Evolutionary conservation across 1,140 invertebrate species (phyloP), one percentile per base, ranked within the genome.

Genomic region (Sesamia nonagrioides): DNA sequence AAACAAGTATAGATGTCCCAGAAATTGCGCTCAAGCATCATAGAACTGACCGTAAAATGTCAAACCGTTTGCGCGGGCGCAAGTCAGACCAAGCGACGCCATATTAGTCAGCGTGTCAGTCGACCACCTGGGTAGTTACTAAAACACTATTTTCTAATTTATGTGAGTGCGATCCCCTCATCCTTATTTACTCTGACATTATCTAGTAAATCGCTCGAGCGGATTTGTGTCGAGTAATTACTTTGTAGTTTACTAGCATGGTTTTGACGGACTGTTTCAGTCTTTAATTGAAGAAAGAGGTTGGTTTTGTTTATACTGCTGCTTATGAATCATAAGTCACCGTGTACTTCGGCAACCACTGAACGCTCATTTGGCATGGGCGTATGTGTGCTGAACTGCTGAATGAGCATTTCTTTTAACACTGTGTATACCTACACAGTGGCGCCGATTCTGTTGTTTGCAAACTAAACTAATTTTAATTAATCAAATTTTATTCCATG

Each of bases 131-230:
- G 50, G 54, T 18, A 68, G 85, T 81, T 76, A 83, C 80, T 83
- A 82, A 88, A 89, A 87, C 82, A 60, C 17, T 68, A 80, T 77
- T 90, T 90, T 90, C 85, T 89, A 89, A 90, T 86, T 84, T 84
- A 88, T 85, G 77, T 73, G 33, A 54, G 40, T 56, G 37, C 71
- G 71, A 73, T 58, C 52, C 54, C 54, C 71, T 58, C 71, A 73
- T 73, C 71, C 71, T 73, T 73, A 73, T 73, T 58, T 73, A 58
- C 71, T 73, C 33, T 56, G 71, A 73, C 71, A 40, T 58, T 73
- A 73, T 73, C 71, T 73, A 58, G 33, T 40, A 73, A 73, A 73
- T 73, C 54, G 35, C 35, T 37, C 1, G 48, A 71, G 48, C 54
- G 71, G 71, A 73, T 58, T 60, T 45, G 37, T 42, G 52, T 42